phyloP scores from a whole-genome alignment of 1,140 invertebrate genomes.

The Scaptodrosophila lebanonensis region DNA sequence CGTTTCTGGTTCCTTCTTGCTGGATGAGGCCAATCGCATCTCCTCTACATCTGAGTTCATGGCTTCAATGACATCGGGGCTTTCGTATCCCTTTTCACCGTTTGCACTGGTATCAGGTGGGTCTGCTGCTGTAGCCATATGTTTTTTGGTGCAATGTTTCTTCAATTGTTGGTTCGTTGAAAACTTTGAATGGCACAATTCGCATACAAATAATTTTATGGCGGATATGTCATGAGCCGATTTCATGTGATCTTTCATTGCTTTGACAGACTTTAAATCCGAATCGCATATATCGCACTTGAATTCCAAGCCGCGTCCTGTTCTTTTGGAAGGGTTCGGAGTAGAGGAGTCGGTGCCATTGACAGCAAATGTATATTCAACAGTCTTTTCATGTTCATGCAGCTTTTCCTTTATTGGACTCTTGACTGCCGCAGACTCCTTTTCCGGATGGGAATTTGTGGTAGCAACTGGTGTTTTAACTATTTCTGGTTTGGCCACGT shows the following conservation, averaged over 20 bases:
- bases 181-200: slow-evolving; percentile 9
- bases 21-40: background rate
- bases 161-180: slow-evolving; percentile 13
- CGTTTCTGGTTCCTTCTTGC: background rate
- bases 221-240: slow-evolving; percentile 15
- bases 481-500: background rate
- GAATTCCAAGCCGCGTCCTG: background rate
- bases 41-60: background rate
- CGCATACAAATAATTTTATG: slow-evolving; percentile 47
- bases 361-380: slow-evolving; percentile 41
- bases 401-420: background rate
- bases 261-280: slow-evolving; percentile 1
- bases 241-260: slow-evolving; percentile 25
- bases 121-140: background rate
- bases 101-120: background rate
- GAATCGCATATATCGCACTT: slow-evolving; percentile 11
- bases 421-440: slow-evolving; percentile 28
- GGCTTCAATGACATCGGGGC: background rate
- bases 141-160: slow-evolving; percentile 18
- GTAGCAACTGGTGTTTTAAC: background rate
- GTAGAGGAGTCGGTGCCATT: slow-evolving; percentile 38
- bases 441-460: background rate
- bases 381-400: background rate
- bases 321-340: slow-evolving; percentile 9
- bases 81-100: background rate